Evolutionary conservation across 2,797 vertebrate species (phyloP), one percentile per base, ranked within the genome.

Genomic region (Craterocephalus amniculus): DNA sequence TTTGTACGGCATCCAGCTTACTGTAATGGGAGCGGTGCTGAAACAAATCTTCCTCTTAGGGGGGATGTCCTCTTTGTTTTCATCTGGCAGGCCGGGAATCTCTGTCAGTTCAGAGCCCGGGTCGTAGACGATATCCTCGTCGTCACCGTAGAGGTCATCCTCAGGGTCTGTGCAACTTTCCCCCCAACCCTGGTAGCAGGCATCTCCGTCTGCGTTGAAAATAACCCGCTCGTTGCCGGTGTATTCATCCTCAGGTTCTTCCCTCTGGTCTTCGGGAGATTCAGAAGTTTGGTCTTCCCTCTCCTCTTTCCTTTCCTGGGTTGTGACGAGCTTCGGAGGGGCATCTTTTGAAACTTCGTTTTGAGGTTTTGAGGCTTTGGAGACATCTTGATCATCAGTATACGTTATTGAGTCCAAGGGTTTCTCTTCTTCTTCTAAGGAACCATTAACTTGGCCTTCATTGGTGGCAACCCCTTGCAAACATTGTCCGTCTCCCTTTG

Each of bases 11-110:
- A 61, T 55, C 58, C 52, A 26, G 83, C 95, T 95, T 95, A 99
- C 98, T 91, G 95, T 99, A 85, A 99, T 99, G 14, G 97, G 94
- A 77, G 95, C 92, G 54, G 94, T 94, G 93, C 97, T 99, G 89
- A 99, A 99, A 84, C 94, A 83, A 83, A 99, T 99, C 93, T 96
- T 99, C 83, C 98, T 94, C 70, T 94, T 95, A 52, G 91, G 81
- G 67, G 98, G 97, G 84, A 98, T 90, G 76, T 98, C 97, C 1
- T 99, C 95, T 79, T 96, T 95, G 2, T 93, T 94, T 91, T 99
- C 98, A 58, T 96, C 95, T 1, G 95, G 95, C 78, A 99, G 92
- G 71, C 97, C 98, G 20, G 92, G 88, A 65, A 99, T 95, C 93
- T 99, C 96, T 0, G 93, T 95, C 86, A 95, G 95, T 63, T 97